Conservation (phyloP, 2,797 vertebrate genomes). For the Alouatta caraya region DNA sequence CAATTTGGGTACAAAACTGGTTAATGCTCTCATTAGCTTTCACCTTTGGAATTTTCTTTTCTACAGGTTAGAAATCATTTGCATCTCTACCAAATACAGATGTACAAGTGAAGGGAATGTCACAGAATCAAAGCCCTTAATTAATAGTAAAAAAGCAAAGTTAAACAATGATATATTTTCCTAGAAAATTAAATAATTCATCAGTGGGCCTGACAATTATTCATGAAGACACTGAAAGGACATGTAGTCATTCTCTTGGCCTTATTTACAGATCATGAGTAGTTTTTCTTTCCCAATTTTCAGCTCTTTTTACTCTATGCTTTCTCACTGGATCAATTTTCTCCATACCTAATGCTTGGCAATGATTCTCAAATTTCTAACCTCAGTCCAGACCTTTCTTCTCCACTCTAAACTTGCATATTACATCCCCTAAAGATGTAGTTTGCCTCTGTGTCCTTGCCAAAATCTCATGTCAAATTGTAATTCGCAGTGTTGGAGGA, state of each 20-base stretch:
- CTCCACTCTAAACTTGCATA: background rate
- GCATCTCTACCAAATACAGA: background rate
- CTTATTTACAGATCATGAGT: background rate
- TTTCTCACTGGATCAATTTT: background rate
- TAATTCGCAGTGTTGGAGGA: background rate
- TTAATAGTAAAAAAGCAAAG: conserved; percentile 35
- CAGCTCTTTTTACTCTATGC: background rate
- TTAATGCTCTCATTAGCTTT: background rate
- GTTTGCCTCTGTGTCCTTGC: background rate
- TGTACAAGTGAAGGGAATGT: background rate
- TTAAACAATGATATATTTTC: background rate
- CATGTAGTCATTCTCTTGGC: background rate
- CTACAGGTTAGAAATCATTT: background rate
- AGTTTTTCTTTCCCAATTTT: background rate
- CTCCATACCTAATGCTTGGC: background rate
- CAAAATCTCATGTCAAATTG: background rate
- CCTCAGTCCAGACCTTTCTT: background rate
- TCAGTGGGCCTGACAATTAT: background rate
- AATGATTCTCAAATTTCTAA: background rate
- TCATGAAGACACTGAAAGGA: background rate
- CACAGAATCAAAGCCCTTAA: background rate
- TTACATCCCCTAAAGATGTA: background rate
- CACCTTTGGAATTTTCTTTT: background rate
- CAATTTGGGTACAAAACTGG: background rate
- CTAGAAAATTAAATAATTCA: conserved; percentile 21